These are phyloP conservation scores for Achatina immaculata DNA, from an alignment of 1,140 invertebrate genomes.

Conservation along the genomic window DNA sequence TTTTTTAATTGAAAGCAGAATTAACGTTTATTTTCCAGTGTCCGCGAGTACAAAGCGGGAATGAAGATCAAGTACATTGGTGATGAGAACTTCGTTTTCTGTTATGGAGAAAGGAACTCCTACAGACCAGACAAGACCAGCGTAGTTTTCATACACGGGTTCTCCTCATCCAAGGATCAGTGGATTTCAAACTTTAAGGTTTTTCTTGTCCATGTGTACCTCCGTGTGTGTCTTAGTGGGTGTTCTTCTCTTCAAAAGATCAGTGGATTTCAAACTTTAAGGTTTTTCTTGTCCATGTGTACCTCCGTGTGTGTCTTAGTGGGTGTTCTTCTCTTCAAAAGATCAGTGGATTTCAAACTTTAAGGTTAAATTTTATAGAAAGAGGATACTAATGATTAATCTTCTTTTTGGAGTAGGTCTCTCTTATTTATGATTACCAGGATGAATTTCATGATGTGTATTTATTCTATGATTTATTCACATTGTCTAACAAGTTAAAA, in stretches of 20 bases:
- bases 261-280: constrained; percentile 56
- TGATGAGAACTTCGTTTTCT: constrained; percentile 49
- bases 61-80: constrained; percentile 58
- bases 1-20: not conserved
- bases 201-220: not conserved
- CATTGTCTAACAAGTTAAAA: too few species aligned
- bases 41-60: constrained; percentile 51
- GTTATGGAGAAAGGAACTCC: constrained; percentile 59
- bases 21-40: constrained; percentile 42
- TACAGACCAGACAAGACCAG: constrained; percentile 46
- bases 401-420: too few species aligned
- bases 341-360: constrained; percentile 57
- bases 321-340: constrained; percentile 33
- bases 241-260: constrained; percentile 43
- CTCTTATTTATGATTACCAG: too few species aligned
- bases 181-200: constrained; percentile 57
- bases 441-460: not conserved
- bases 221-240: not conserved
- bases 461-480: too few species aligned
- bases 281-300: constrained; percentile 45
- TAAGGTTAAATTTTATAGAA: too few species aligned
- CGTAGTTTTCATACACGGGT: constrained; percentile 62
- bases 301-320: not conserved
- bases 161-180: constrained; percentile 61
- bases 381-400: too few species aligned